Evolutionary conservation across 2,888 invertebrate genomes (phyloP), one percentile per base, ranked within the genome.

Genomic region (Pammene fasciana): DNA sequence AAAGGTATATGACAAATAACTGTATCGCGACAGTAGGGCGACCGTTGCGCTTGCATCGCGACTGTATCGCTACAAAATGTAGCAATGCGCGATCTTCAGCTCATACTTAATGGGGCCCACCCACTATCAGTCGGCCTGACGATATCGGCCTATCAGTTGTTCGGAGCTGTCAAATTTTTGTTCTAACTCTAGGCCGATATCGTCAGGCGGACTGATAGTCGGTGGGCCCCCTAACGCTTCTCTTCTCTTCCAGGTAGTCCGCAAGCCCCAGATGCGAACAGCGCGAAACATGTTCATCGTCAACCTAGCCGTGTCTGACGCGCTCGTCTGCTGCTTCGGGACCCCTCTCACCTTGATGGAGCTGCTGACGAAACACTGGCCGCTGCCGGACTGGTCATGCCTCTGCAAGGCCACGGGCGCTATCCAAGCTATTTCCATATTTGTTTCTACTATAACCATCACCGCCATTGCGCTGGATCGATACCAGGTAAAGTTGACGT

Each of bases 261-360:
- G 97, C 72, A 98, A 98, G 83, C 95, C 97, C 16, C 94, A 95
- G 66, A 98, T 98, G 98, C 92, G 98, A 50, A 98, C 97, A 13
- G 97, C 97, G 0, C 89, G 98, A n/a, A 97, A 98, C 90, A 96
- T 98, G 90, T 97, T 98, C 88, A 98, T 98, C 78, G 95, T 97
- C 62, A 98, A 98, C 90, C 90, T 98, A 79, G 98, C 98, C 3
- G 94, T 96, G 34, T 96, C 96, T 68, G 98, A 98, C 89, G 94
- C 97, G 48, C 93, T 97, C 26, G 93, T 98, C 54, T 98, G 98
- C 86, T 94, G 97, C 72, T 95, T 98, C 11, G 98, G 97, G 3
- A 98, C 97, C 90, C 98, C 98, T 1, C 93, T 98, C 65, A 98
- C 98, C 10, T 89, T 98, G 67, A 95, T 97, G 94, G 97, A 97